Conservation (phyloP, 2,113 vertebrate genomes). For the Cygnus buccinator region DNA sequence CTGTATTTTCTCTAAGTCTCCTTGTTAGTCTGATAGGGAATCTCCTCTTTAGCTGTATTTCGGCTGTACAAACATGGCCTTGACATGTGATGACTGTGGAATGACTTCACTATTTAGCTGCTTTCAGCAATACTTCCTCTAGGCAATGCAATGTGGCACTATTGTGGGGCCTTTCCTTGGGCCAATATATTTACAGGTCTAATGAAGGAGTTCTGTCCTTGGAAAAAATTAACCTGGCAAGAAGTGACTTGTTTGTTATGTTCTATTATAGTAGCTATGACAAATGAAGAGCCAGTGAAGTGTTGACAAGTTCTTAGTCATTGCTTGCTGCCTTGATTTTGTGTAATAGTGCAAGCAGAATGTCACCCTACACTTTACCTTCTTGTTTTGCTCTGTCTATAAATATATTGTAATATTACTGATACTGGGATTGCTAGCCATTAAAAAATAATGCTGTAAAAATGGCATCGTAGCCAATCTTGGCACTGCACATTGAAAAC, state of each 20-base stretch:
- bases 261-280: slow-evolving; percentile 26
- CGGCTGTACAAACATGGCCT: background rate
- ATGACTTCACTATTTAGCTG: background rate
- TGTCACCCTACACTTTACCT: background rate
- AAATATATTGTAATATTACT: slow-evolving; percentile 30
- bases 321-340: slow-evolving; percentile 28
- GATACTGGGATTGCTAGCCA: slow-evolving; percentile 39
- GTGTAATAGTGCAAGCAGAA: slow-evolving; percentile 22
- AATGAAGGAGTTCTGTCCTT: slow-evolving; percentile 43
- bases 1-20: background rate
- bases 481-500: slow-evolving; percentile 37
- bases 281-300: slow-evolving; percentile 51
- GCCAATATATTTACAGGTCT: slow-evolving; percentile 23
- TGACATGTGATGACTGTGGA: background rate
- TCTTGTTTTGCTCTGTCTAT: slow-evolving; percentile 31
- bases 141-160: background rate
- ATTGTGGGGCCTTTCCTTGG: slow-evolving; percentile 9
- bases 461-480: slow-evolving; percentile 26
- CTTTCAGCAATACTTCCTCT: slow-evolving; percentile 17
- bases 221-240: slow-evolving; percentile 49
- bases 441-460: slow-evolving; percentile 61
- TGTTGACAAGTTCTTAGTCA: slow-evolving; percentile 49
- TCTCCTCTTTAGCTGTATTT: background rate
- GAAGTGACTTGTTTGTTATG: slow-evolving; percentile 33
- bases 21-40: background rate